Evolutionary conservation across 30 jellyfish, hydroid and myxozoan species (phyloP).

Genomic region (Pseudorhiza aurosa): DNA sequence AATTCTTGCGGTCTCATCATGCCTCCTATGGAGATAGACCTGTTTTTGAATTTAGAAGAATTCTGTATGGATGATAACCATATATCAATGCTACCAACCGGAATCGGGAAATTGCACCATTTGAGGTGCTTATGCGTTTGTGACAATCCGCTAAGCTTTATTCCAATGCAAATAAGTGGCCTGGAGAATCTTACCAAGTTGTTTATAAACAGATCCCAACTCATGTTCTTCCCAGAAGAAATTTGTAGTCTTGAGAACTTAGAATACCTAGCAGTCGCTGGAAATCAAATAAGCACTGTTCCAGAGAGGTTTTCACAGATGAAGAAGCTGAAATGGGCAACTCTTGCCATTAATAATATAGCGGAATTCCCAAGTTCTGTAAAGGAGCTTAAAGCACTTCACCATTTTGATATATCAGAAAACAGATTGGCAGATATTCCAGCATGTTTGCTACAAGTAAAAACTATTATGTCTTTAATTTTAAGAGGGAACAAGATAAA

Average conservation of each 20-base stretch:
- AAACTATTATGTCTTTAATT: conserved; percentile 40
- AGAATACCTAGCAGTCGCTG: conserved; percentile 74
- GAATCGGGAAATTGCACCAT: conserved; percentile 47
- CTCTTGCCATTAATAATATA: conserved; percentile 58
- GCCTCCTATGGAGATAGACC: conserved; percentile 87
- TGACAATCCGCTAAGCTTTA: conserved; percentile 80
- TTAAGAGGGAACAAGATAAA: conserved; percentile 54
- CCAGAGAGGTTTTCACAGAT: conserved; percentile 70
- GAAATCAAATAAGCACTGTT: conserved; percentile 51
- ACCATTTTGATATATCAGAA: conserved; percentile 45
- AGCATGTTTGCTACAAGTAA: not conserved
- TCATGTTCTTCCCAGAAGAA: conserved; percentile 77
- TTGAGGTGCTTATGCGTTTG: conserved; percentile 75
- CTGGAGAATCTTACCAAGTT: conserved; percentile 57
- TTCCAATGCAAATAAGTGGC: conserved; percentile 60
- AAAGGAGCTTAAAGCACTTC: conserved; percentile 27
- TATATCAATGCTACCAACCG: conserved; percentile 80
- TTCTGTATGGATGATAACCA: conserved; percentile 80
- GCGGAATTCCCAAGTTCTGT: conserved; percentile 52
- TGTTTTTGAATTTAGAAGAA: conserved; percentile 68
- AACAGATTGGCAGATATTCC: conserved; percentile 63
- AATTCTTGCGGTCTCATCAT: conserved; percentile 54
- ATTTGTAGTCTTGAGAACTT: conserved; percentile 66
- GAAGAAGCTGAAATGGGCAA: conserved; percentile 75
- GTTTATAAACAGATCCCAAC: conserved; percentile 61